phyloP scores from a whole-genome alignment of 2,888 invertebrate species.

The Pegoplata infirma region DNA sequence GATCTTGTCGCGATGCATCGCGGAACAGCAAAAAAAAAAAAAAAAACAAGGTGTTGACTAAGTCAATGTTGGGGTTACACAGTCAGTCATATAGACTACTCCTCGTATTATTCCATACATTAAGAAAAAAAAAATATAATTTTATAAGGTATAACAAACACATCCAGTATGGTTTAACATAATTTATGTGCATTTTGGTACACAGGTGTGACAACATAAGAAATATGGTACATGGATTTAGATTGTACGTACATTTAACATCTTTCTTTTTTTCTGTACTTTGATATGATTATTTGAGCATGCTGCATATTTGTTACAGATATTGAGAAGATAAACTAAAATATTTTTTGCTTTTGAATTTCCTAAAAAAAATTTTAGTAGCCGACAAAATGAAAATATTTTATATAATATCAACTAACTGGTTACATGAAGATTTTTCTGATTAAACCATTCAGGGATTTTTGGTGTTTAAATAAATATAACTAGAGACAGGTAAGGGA shows the following conservation, averaged over 20 bases:
- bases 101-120: background rate
- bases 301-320: conserved; percentile 18
- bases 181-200: conserved; percentile 48
- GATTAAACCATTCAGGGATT: too few relatives aligned
- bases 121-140: too few relatives aligned
- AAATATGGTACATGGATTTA: conserved; percentile 46
- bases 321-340: conserved; percentile 34
- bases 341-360: too few relatives aligned
- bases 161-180: conserved; percentile 38
- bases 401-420: too few relatives aligned
- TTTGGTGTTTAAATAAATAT: too few relatives aligned
- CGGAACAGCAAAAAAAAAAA: too few relatives aligned
- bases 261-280: conserved; percentile 19
- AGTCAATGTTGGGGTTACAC: conserved; percentile 34
- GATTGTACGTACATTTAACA: conserved; percentile 31
- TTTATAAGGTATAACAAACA: too few relatives aligned
- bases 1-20: conserved; percentile 6
- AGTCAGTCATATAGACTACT: background rate
- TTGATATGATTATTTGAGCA: conserved; percentile 45
- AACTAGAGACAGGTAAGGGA: too few relatives aligned
- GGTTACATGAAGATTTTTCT: too few relatives aligned
- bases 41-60: conserved; percentile 46
- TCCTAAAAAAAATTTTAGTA: too few relatives aligned
- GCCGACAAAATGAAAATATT: too few relatives aligned
- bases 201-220: conserved; percentile 57